These are phyloP conservation scores for Sylvilagus floridanus DNA, from an alignment of 2,797 vertebrate species.

Conservation along the genomic window DNA sequence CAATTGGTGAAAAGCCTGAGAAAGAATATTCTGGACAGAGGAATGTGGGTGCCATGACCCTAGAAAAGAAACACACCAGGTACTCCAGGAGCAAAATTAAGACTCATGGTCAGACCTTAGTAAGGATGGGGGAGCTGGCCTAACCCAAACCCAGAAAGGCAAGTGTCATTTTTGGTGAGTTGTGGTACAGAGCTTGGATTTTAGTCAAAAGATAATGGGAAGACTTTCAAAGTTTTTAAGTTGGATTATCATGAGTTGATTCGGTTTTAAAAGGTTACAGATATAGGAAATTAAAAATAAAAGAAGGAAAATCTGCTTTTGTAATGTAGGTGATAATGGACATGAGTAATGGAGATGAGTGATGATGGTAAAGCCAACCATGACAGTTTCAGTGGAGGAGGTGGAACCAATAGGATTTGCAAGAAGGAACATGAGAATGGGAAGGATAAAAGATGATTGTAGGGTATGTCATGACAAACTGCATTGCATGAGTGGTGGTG, in stretches of 20 bases:
- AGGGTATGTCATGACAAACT: too few species aligned
- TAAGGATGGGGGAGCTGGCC: not conserved
- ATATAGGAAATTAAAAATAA: not conserved
- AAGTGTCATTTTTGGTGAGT: not conserved
- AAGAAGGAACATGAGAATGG: not conserved
- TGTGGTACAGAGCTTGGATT: not conserved
- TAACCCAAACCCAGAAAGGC: not conserved
- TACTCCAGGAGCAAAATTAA: not conserved
- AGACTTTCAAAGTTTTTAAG: not conserved
- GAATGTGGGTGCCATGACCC: rapidly evolving
- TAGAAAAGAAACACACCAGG: not conserved
- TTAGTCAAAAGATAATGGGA: not conserved
- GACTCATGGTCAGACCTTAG: not conserved
- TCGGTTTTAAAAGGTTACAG: not conserved
- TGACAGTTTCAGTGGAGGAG: not conserved
- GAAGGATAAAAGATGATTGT: not conserved
- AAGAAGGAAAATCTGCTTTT: not conserved
- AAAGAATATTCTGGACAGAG: not conserved
- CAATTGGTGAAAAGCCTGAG: not conserved
- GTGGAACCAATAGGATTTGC: not conserved
- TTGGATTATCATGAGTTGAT: not conserved
- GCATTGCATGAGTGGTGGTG: too few species aligned
- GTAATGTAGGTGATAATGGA: not conserved
- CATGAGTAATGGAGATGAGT: not conserved
- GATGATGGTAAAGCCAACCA: not conserved